Evolutionary conservation across 2,113 vertebrate species (phyloP).

Genomic region (Amphiprion percula): DNA sequence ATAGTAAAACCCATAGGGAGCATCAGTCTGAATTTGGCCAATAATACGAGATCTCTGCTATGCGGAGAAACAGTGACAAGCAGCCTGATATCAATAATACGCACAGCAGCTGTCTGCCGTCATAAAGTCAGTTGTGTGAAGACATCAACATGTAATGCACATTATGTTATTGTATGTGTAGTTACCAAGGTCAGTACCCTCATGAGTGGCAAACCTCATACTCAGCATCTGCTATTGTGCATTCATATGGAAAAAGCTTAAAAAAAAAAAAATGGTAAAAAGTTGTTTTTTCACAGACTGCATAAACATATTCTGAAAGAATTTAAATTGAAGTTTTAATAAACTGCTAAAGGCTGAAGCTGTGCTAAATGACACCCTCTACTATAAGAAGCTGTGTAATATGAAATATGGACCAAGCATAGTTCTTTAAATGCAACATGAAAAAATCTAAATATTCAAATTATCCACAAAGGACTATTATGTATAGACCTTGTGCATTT

Average conservation of each 20-base stretch:
- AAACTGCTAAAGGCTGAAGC: slow-evolving; percentile 25
- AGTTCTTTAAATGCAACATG: not conserved
- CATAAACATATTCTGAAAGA: slow-evolving; percentile 15
- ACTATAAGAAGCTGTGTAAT: not conserved
- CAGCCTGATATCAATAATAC: not conserved
- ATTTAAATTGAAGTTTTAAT: slow-evolving; percentile 19
- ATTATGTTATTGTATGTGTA: slow-evolving; percentile 1
- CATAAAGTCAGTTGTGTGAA: not conserved
- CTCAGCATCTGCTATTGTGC: slow-evolving; percentile 37
- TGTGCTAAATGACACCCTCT: not conserved
- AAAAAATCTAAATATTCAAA: no score
- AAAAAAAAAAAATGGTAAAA: slow-evolving; percentile 33
- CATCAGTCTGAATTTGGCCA: no score
- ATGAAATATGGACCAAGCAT: not conserved
- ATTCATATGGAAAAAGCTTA: slow-evolving; percentile 31
- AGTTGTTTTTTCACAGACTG: slow-evolving; percentile 13
- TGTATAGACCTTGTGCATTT: not conserved
- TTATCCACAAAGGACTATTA: no score
- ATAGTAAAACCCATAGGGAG: no score
- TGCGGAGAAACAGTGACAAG: not conserved
- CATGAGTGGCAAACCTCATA: slow-evolving; percentile 21
- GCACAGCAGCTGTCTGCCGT: not conserved
- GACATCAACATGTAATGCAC: not conserved
- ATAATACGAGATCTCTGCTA: not conserved
- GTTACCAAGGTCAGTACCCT: slow-evolving; percentile 28